phyloP scores from a whole-genome alignment of 2,797 vertebrate species.

The Trachops cirrhosus region DNA sequence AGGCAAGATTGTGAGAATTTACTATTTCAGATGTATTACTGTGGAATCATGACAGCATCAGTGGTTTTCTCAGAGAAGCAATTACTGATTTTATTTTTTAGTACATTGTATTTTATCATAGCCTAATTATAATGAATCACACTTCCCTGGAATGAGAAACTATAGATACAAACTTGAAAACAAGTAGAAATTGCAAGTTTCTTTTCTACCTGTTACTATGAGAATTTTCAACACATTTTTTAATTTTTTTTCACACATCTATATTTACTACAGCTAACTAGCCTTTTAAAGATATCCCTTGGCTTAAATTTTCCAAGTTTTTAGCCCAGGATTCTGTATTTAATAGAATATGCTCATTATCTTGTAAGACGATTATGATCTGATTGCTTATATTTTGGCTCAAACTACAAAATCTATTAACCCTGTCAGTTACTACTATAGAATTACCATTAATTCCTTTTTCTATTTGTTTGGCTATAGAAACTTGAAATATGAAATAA shows the following conservation, averaged over 20 bases:
- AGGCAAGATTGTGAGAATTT: not conserved
- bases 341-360: not conserved
- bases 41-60: not conserved
- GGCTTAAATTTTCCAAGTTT: not conserved
- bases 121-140: not conserved
- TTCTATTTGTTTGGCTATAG: not conserved
- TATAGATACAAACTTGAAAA: not conserved
- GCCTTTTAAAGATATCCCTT: not conserved
- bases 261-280: not conserved
- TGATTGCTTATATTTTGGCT: not conserved
- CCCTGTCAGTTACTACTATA: not conserved
- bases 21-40: not conserved
- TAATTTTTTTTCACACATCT: not conserved
- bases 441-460: constrained; percentile 11
- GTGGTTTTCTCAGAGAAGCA: not conserved
- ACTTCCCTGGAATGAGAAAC: not conserved
- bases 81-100: constrained; percentile 4
- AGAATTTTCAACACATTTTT: constrained; percentile 14
- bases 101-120: not conserved
- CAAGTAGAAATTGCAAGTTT: not conserved
- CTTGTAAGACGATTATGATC: not conserved
- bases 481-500: constrained; percentile 9
- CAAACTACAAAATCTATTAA: not conserved
- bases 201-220: not conserved
- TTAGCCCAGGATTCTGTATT: not conserved